Evolutionary conservation across 2,113 vertebrate genomes (phyloP).

Genomic region (Bubalus kerabau): DNA sequence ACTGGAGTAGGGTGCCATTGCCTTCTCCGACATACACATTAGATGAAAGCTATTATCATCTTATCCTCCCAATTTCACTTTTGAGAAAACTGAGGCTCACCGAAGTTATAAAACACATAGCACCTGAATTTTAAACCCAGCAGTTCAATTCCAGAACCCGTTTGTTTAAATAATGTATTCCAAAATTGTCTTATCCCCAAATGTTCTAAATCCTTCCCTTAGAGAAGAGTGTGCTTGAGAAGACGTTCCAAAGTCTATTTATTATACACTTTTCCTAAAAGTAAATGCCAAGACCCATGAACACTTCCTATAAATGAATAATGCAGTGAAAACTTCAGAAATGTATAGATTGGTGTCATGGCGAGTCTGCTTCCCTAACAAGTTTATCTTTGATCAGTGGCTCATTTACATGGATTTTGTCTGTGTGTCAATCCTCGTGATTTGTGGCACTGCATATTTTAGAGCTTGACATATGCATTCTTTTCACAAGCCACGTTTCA

Average conservation of each 20-base stretch:
- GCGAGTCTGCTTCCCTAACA: conserved; percentile 53
- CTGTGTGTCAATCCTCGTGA: conserved; percentile 55
- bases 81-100: not conserved
- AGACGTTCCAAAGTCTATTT: conserved; percentile 16
- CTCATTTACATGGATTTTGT: conserved; percentile 65
- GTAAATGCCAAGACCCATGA: conserved; percentile 46
- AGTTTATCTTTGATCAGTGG: conserved; percentile 63
- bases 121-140: not conserved
- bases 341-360: conserved; percentile 56
- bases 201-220: not conserved
- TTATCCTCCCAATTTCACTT: not conserved
- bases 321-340: conserved; percentile 65
- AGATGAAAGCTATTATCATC: not conserved
- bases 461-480: conserved; percentile 60
- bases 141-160: not conserved
- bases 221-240: conserved; percentile 10
- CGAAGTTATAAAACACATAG: not conserved
- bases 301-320: conserved; percentile 67
- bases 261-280: conserved; percentile 48
- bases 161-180: not conserved
- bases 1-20: too few relatives aligned
- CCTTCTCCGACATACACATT: too few relatives aligned
- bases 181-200: conserved; percentile 29
- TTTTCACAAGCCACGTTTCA: conserved; percentile 48
- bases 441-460: conserved; percentile 65